Base-by-base conservation (phyloP, 2,888 invertebrate species). In the Acleris sparsana region DNA sequence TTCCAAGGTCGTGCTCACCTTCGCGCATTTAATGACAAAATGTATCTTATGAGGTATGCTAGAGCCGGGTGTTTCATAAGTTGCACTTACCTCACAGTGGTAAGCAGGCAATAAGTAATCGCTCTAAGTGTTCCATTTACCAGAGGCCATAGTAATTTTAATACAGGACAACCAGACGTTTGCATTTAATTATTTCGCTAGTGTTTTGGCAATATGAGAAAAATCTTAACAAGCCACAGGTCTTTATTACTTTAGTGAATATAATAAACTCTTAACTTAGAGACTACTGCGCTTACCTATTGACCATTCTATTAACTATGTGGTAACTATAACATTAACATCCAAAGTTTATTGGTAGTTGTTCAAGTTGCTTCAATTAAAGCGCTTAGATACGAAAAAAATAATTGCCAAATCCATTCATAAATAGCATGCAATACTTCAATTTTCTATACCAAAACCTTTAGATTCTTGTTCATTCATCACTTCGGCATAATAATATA, bases 1-100 rank as follows among this genome's bases (percentile, higher is more conserved):
- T 65, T 67, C 63, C 75, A 78, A 82, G 80, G 84, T 80, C 74
- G 68, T 63, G 71, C 70, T 72, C 71, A 72, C 73, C 72, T 75
- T 71, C 70, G 71, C 71, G 70, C 68, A 69, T 72, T 71, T 66
- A 52, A 66, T 66, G 62, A 57, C 52, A 66, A 57, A 66, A 62
- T 57, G 56, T 20, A 61, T 56, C 48, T 57, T 53, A 61, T 39
- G 52, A 57, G 61, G 56, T 44, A 53, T 46, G 33, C n/a, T 57
- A 16, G 16, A 29, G 48, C 25, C 18, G 25, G 56, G 51, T 33
- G 48, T 66, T 66, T 66, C 57, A 66, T 62, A 62, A 62, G 55
- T 56, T 56, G 44, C 52, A 61, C 66, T 57, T 48, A 44, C 61
- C 60, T 51, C 49, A 61, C 65, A 16, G 56, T 43, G 53, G 25